Evolutionary conservation across 2,888 invertebrate species (phyloP), one percentile per base, ranked within the genome.

Genomic region (Dromius quadrimaculatus): DNA sequence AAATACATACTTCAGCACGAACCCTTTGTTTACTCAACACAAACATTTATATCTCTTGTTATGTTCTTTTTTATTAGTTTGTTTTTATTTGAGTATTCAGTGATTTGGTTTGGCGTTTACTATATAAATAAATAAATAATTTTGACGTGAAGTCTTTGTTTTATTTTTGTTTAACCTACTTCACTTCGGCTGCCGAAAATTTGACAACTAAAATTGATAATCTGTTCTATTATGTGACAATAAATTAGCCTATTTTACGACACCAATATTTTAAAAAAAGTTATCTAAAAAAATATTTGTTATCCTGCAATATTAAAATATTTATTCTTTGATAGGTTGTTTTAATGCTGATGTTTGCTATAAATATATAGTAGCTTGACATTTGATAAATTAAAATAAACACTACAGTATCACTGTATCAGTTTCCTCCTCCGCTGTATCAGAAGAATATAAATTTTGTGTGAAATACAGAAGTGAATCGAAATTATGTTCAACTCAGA

Each of bases 1-100:
- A 41, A 41, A 41, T 41, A 41, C 11, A 41, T 15, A 41, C 41
- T 15, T 47, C 47, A 47, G 11, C 45, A 45, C 20, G 47, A 8
- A 54, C 28, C 50, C 50, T 54, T 54, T 54, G 50, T 54, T 54
- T 54, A 54, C 28, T 23, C 47, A 50, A 50, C 47, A 50, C 50
- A 47, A 47, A 47, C 47, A 47, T 45, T 45, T 45, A 45, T 20
- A 19, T 15, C 9, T 13, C 50, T 54, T 54, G 50, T 54, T 54
- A 54, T 28, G 13, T 13, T 23, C 50, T 23, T 28, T 54, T 54
- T 54, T 54, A 54, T 54, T 54, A 32, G 28, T 54, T 54, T 54
- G 50, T 54, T 54, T 54, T 28, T 28, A 54, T 28, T 54, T 15
- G 32, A 28, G 28, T 47, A 13, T 9, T 28, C 13, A 6, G 15